Evolutionary conservation across 2,888 invertebrate species (phyloP).

Genomic region (Lochmaea capreae): DNA sequence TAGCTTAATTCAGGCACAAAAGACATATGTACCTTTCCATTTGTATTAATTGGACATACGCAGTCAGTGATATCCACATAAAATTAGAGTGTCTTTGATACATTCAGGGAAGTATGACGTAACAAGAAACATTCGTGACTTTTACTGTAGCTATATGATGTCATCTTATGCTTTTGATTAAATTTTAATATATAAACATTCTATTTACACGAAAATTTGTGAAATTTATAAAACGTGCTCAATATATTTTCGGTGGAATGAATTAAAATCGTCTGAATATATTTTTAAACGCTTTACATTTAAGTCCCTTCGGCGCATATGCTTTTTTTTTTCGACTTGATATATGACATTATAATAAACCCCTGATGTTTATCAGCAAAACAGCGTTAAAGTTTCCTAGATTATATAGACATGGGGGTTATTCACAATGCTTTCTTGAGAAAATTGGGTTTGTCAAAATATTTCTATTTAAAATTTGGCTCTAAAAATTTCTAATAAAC

Average conservation of each 20-base stretch:
- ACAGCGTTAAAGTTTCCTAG: background rate
- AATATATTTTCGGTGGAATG: background rate
- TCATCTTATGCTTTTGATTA: no score
- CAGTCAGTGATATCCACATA: no score
- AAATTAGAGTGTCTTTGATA: no score
- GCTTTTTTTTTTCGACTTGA: constrained; percentile 11
- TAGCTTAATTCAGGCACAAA: no score
- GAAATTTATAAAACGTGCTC: background rate
- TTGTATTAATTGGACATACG: no score
- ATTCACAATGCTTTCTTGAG: constrained; percentile 23
- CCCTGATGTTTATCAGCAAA: constrained; percentile 10
- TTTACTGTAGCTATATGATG: no score
- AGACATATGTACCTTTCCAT: no score
- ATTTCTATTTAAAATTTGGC: background rate
- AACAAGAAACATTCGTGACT: no score
- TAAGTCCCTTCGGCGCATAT: background rate
- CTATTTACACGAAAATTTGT: no score
- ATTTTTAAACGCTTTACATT: constrained; percentile 5
- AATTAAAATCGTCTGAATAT: background rate
- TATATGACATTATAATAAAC: constrained; percentile 34
- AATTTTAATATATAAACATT: no score
- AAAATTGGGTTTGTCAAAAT: constrained; percentile 17
- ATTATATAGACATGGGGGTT: constrained; percentile 20
- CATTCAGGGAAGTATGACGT: no score
- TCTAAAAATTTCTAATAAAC: no score